Base-by-base conservation (phyloP, 2,888 invertebrate species). In the Pyrocoelia pectoralis region DNA sequence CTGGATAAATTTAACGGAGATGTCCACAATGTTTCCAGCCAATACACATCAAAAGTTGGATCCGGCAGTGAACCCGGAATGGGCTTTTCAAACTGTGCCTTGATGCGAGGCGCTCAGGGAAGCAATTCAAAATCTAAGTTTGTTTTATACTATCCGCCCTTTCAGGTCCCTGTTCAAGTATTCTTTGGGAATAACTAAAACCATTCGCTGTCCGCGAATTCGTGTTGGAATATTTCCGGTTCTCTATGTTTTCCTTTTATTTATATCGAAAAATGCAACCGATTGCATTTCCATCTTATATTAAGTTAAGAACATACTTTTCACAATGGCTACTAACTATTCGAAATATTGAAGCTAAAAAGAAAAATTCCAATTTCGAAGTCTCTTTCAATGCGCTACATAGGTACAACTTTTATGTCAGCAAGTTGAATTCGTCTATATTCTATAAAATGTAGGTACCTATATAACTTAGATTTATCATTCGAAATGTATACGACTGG, bases 1-100 rank as follows among this genome's bases (percentile, higher is more conserved):
- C 70, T 68, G 67, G 68, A 71, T 74, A 71, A 73, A 73, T 73
- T 72, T 73, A 72, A 69, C 71, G 66, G 70, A 62, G 68, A 73
- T 71, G 73, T 71, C 73, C 72, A 66, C 67, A 73, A 73, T 73
- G 73, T 74, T 75, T 73, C 73, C 72, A 72, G 73, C 72, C 75
- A 73, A 74, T 74, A 73, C 72, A 74, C 74, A 75, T 75, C 74
- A 75, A 74, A 75, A 75, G 72, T 74, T 73, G 60, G 69, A 68
- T 70, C 68, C 70, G 66, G 53, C 67, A 62, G 70, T 64, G 66
- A 69, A 71, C 65, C 59, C 70, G 67, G 69, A 74, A 74, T 71
- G 69, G 73, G 67, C 75, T 71, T 74, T 74, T 73, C 73, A 74
- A 72, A 73, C 69, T 73, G 73, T 68, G 68, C 69, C 69, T 43